A percentile compares a stretch with the other conserved stretches of the same genome.
Conservation (phyloP, 2,888 invertebrate species). For the Chymomyza amoena region DNA sequence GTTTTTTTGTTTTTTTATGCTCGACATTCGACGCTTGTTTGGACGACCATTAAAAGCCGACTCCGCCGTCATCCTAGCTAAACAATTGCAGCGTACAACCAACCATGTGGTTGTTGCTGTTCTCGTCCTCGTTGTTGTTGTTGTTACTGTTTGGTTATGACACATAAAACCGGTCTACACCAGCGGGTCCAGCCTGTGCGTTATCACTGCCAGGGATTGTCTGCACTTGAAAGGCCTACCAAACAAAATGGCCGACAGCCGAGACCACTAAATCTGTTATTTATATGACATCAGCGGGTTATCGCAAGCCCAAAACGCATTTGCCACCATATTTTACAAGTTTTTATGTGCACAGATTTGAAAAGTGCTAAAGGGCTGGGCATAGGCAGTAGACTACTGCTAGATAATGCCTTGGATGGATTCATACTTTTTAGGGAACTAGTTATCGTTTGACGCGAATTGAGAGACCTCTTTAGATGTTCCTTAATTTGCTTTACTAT, state of each 20-base stretch:
- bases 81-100: constrained; percentile 39
- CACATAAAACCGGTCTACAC: constrained; percentile 52
- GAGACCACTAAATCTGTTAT: constrained; percentile 67
- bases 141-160: constrained; percentile 40
- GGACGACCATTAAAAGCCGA: constrained; percentile 56
- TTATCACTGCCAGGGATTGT: constrained; percentile 36
- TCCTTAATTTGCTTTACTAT: too few relatives aligned
- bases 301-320: constrained; percentile 33
- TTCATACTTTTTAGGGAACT: neutral
- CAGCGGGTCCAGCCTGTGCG: constrained; percentile 1
- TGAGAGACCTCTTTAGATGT: neutral
- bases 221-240: constrained; percentile 35
- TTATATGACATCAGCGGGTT: constrained; percentile 62
- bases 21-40: constrained; percentile 6
- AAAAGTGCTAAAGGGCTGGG: neutral
- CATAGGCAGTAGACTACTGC: neutral
- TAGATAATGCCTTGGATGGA: neutral
- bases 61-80: constrained; percentile 24
- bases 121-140: neutral
- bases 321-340: constrained; percentile 38
- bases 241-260: constrained; percentile 55
- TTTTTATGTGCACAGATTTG: constrained; percentile 16
- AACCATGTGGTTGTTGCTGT: neutral
- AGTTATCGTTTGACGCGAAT: neutral
- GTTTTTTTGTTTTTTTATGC: constrained; percentile 6